phyloP scores from a whole-genome alignment of 1,140 invertebrate genomes.

The Charaxes varanes region DNA sequence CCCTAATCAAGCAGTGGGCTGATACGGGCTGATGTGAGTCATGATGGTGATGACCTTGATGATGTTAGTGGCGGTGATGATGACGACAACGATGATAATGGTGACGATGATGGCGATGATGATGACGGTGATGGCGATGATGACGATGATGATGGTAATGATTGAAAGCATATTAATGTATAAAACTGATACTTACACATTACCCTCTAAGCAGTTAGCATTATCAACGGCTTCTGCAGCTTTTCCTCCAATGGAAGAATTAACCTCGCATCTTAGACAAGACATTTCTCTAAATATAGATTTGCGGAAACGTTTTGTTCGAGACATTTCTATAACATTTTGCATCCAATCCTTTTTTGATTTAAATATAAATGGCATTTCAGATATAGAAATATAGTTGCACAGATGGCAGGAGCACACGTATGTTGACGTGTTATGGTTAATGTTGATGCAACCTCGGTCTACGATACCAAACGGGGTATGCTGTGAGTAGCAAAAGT shows the following conservation, averaged over 20 bases:
- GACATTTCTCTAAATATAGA: conserved; percentile 50
- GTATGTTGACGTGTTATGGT: conserved; percentile 34
- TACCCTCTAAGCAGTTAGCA: conserved; percentile 43
- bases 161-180: too few species aligned
- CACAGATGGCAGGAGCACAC: conserved; percentile 53
- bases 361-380: conserved; percentile 45
- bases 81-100: too few species aligned
- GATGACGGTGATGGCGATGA: too few species aligned
- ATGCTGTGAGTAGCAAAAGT: conserved; percentile 46
- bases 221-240: conserved; percentile 26
- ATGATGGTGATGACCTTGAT: too few species aligned
- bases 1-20: too few species aligned
- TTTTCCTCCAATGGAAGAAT: conserved; percentile 29
- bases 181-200: conserved; percentile 34
- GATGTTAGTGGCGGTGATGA: too few species aligned
- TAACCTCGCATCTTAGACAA: conserved; percentile 49
- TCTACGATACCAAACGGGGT: conserved; percentile 54
- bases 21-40: too few species aligned
- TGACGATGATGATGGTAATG: too few species aligned
- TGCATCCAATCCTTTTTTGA: conserved; percentile 44
- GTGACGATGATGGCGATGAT: too few species aligned
- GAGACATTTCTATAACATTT: conserved; percentile 47
- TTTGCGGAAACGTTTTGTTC: conserved; percentile 37
- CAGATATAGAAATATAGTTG: conserved; percentile 47
- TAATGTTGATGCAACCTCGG: conserved; percentile 47